Base-by-base conservation (phyloP, 1,140 invertebrate species). In the Orchestia grillus region DNA sequence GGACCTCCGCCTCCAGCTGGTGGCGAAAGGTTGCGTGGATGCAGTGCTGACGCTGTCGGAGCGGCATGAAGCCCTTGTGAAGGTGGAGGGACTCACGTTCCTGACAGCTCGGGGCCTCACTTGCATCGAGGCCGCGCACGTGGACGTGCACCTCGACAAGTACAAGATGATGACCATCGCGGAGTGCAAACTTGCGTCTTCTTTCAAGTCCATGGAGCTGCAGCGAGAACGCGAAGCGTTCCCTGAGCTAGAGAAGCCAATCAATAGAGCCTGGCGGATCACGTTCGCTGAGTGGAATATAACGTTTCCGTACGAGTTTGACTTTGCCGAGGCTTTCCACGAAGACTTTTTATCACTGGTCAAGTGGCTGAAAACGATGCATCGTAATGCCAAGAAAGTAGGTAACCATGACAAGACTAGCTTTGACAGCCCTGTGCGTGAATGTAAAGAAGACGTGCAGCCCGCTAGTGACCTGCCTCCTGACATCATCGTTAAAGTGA, bases 271-370 rank as follows among this genome's bases (percentile, higher is more conserved):
- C 43, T 98, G 98, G 98, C 97, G 97, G 57, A 98, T 99, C 36
- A 98, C 98, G 47, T 98, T 99, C 96, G 98, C 98, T 47, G 98
- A 98, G 6, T 98, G 99, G 19, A 98, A 98, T 96, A 98, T 99
- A 90, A 98, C 98, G 90, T 99, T 99, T 97, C 99, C 99, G 0
- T 99, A 99, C 97, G 98, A 99, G 96, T 99, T 99, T 97, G 98
- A 99, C 97, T 99, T 99, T 97, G 98, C 99, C 36, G 98, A 98
- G 96, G 99, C 99, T 4, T 98, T 99, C 96, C 98, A 99, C 97
- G 99, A 99, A 97, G 99, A 99, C 97, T 98, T 99, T 96, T 97
- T 96, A 98, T 99, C 44, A 99, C 98, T 99, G 47, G 98, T 99
- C 96, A 99, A 99, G 97, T 99, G 99, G 99, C 97, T 99, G 41